Base-by-base conservation (phyloP, 2,113 vertebrate genomes). In the Ramphastos sulfuratus region DNA sequence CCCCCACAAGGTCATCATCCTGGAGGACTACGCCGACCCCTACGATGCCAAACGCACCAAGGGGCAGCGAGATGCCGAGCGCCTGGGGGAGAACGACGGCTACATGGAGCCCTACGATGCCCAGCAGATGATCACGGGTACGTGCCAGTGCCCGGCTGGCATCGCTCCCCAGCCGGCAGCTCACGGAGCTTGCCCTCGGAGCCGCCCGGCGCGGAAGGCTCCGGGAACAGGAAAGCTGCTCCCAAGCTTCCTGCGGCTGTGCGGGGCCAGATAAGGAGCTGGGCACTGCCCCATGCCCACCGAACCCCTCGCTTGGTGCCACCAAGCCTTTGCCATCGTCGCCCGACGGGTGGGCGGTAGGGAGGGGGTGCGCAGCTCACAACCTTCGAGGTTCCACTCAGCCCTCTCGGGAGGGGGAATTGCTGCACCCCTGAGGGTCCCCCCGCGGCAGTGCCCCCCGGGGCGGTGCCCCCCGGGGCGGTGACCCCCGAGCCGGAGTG, bases 71-170 rank as follows among this genome's bases (percentile, higher is more conserved):
- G 99, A 99, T 1, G 98, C 98, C 0, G 99, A 99, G 97, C 95
- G 98, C 89, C 98, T 97, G 1, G 98, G 98, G 5, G 98, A 99
- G 90, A 99, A 99, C 1, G 99, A 99, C 0, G 99, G 99, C 0
- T 99, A 99, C 96, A 99, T 99, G 99, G 99, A 99, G 54, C 99
- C 99, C 8, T 99, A 99, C 1, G 99, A 99, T 0, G 99, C 99
- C 4, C 99, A 99, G 96, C 99, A 99, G 78, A 99, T 99, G 97
- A 99, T 99, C 90, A 99, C 99, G 97, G 99, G 99, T 99, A 71
- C 7, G 97, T 75, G 61, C 79, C 4, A 19, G 9, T 48, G 46
- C 46, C 46, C 8, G 8, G 35, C 87, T 81, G 91, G 90, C 76
- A 89, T 44, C 2, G 1, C 33, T 77, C 27, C 78, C 54, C 64